A percentile compares a stretch with the other conserved stretches of the same genome.
These are phyloP conservation scores for Sitobion miscanthi DNA, from an alignment of 1,140 invertebrate species.

Conservation along the genomic window DNA sequence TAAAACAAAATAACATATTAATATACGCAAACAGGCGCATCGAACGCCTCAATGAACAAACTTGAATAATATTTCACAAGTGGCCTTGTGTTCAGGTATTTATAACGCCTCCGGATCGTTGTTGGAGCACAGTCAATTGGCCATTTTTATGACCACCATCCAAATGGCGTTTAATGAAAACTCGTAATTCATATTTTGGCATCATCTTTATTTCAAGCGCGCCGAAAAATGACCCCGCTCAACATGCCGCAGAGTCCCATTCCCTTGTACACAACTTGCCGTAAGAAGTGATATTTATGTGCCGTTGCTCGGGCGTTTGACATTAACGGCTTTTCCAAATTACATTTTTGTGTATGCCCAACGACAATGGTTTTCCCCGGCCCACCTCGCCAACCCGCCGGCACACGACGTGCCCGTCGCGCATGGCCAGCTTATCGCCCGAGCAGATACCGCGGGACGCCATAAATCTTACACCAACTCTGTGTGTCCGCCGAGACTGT, in stretches of 20 bases:
- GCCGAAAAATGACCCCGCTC: conserved; percentile 2
- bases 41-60: not conserved
- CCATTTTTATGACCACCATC: conserved; percentile 14
- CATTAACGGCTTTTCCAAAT: conserved; percentile 53
- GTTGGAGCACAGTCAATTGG: not conserved
- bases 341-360: conserved; percentile 50
- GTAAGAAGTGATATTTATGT: conserved; percentile 46
- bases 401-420: not conserved
- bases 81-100: not conserved
- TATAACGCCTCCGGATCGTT: conserved; percentile 34
- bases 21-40: not conserved
- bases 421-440: conserved; percentile 5
- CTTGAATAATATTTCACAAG: conserved; percentile 13
- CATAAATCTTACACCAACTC: conserved; percentile 34
- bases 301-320: conserved; percentile 15
- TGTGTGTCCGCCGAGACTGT: not conserved
- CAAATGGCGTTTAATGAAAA: conserved; percentile 36
- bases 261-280: not conserved
- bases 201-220: conserved; percentile 20
- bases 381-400: not conserved
- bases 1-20: not conserved
- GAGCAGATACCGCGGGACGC: not conserved
- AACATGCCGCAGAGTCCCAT: not conserved
- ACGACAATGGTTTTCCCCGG: conserved; percentile 25
- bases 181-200: conserved; percentile 53